A percentile compares a stretch with the other conserved stretches of the same genome.
These are phyloP conservation scores for Uria lomvia DNA, from an alignment of 2,113 vertebrate species.

Conservation along the genomic window DNA sequence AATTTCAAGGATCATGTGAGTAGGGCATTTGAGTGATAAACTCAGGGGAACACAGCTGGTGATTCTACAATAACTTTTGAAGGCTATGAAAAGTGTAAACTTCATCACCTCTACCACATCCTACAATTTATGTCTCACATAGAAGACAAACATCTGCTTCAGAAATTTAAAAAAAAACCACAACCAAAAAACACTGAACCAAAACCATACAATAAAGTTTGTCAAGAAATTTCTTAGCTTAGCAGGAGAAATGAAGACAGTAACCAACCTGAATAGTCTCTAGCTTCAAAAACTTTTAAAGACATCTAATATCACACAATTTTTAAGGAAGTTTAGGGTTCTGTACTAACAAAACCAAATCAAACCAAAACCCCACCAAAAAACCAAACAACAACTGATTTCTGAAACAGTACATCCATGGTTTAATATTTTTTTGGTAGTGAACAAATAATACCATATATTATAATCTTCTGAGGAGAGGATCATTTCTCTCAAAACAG, in stretches of 20 bases:
- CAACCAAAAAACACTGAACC: background rate
- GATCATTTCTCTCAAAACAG: background rate
- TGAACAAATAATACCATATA: background rate
- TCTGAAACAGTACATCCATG: background rate
- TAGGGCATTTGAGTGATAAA: background rate
- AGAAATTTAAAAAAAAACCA: background rate
- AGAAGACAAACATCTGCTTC: constrained; percentile 11
- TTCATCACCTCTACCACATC: background rate
- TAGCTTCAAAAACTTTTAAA: background rate
- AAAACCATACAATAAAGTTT: background rate
- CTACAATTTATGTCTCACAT: constrained; percentile 7
- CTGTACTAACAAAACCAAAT: background rate
- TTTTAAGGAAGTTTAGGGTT: background rate
- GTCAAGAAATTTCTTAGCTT: background rate
- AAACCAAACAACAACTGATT: background rate
- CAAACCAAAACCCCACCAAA: background rate
- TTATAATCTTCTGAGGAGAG: background rate
- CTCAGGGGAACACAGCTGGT: constrained; percentile 9
- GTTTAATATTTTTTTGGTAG: background rate
- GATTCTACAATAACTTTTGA: constrained; percentile 14
- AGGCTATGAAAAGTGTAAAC: background rate
- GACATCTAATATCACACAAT: background rate
- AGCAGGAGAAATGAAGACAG: background rate
- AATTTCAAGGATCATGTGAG: background rate
- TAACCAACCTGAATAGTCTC: background rate